Evolutionary conservation across 1,140 invertebrate species (phyloP), one percentile per base, ranked within the genome.

Genomic region (Trinorchestia longiramus): DNA sequence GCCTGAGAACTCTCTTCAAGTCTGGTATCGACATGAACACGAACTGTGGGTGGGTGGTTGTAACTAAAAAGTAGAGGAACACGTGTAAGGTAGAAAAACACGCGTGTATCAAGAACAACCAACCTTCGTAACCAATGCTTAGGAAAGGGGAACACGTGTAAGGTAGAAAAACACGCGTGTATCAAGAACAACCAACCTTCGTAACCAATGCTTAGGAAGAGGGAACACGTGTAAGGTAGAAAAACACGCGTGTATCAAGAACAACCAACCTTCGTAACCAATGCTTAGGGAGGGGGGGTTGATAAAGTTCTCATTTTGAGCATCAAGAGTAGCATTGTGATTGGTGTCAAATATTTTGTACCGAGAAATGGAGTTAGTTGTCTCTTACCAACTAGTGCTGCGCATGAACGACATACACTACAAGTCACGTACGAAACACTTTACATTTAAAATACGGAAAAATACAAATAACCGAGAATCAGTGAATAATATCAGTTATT

Each of bases 1-100:
- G n/a, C 43, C 88, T 42, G 88, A 90, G 28, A 90, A 90, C 88
- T 43, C 43, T 41, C 88, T 4, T 4, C 88, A 90, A 41, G 88
- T 90, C 88, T 90, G 88, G 8, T 43, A 43, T 90, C 88, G 88
- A 90, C 88, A 43, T 36, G 62, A 90, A 90, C 88, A 42, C 88
- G 88, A 90, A 41, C 88, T 90, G 15, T 41, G 28, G 88, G 88
- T 41, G 43, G 8, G 42, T 28, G 88, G 3, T 77, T 77, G 62
- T 43, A 90, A 17, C 43, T 90, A 43, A 36, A 77, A 28, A 11
- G 62, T 36, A 36, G 1, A 77, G 11, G 62, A 77, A 77, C 62
- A 77, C n/a, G n/a, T n/a, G n/a, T n/a, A 77, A 28, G 1, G 62
- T 36, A 36, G 1, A 77, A 3, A 28, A 77, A 77, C 62, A 77